These are phyloP conservation scores for Apomyelois bistriatella DNA, from an alignment of 2,888 invertebrate genomes.

Conservation along the genomic window DNA sequence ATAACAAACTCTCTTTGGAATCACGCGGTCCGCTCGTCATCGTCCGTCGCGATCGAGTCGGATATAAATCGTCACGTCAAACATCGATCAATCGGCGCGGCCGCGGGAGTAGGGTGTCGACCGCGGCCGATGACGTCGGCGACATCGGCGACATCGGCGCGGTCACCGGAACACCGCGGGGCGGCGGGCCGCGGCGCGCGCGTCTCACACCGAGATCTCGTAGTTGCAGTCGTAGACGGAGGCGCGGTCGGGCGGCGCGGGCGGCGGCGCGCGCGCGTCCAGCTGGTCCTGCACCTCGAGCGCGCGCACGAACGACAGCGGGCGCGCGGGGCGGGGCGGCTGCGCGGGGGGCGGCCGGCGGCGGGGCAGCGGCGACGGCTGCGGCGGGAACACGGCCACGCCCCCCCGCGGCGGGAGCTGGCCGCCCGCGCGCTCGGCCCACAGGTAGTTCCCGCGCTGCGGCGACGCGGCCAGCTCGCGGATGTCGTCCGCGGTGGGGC, in stretches of 20 bases:
- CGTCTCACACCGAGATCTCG: conserved; percentile 93
- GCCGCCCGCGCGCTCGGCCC: conserved; percentile 76
- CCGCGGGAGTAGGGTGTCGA: conserved; percentile 4
- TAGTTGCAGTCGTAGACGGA: conserved; percentile 97
- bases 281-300: conserved; percentile 94
- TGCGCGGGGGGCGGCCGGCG: conserved; percentile 75
- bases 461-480: conserved; percentile 93
- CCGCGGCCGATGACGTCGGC: background rate
- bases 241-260: conserved; percentile 87
- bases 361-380: conserved; percentile 77
- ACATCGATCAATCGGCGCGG: background rate
- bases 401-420: conserved; percentile 49
- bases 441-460: conserved; percentile 81
- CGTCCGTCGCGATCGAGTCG: conserved; percentile 11
- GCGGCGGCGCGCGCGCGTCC: conserved; percentile 84
- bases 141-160: background rate
- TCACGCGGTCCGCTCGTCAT: conserved; percentile 20
- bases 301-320: conserved; percentile 93
- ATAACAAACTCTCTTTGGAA: conserved; percentile 25
- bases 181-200: conserved; percentile 13
- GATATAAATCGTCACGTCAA: background rate
- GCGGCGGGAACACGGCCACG: conserved; percentile 85
- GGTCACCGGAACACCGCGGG: conserved; percentile 7
- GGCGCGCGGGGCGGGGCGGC: conserved; percentile 77
- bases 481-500: conserved; percentile 84